Conservation (phyloP, 1,140 invertebrate genomes). For the Zaprionus inermis region DNA sequence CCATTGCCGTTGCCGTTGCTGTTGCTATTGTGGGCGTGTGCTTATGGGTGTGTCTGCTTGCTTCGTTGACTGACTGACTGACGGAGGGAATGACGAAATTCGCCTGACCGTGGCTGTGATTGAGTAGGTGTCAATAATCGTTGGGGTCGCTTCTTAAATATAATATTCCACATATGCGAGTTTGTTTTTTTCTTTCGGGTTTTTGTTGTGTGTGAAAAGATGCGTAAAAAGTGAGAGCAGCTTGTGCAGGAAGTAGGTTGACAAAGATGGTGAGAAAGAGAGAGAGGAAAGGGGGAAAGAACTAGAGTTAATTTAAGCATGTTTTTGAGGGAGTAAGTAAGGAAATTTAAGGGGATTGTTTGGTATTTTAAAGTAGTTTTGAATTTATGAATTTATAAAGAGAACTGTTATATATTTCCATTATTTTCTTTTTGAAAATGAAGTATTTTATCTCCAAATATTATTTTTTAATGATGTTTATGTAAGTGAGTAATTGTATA, state of each 20-base stretch:
- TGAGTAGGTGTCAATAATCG: slow-evolving; percentile 72
- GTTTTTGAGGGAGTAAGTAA: background rate
- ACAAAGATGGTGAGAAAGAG: too few species aligned
- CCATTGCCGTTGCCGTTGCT: slow-evolving; percentile 6
- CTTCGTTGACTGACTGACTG: slow-evolving; percentile 31
- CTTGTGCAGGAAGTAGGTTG: background rate
- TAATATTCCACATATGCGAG: slow-evolving; percentile 1
- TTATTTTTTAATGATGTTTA: too few species aligned
- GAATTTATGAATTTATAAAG: background rate
- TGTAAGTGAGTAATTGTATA: too few species aligned
- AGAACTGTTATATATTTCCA: too few species aligned
- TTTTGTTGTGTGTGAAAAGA: background rate
- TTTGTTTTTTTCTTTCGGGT: background rate
- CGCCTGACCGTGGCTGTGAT: slow-evolving; percentile 38
- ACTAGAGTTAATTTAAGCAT: background rate
- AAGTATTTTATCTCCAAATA: too few species aligned
- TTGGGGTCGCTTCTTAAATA: slow-evolving; percentile 4
- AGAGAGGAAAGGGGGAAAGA: background rate
- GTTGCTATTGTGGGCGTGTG: slow-evolving; percentile 28
- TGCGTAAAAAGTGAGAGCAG: background rate
- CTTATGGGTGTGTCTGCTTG: slow-evolving; percentile 27
- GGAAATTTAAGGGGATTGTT: background rate
- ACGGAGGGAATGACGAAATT: slow-evolving; percentile 2
- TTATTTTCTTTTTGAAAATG: too few species aligned
- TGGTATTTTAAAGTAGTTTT: background rate